phyloP scores from a whole-genome alignment of 1,140 invertebrate species.

The Drosophila nebulosa region DNA sequence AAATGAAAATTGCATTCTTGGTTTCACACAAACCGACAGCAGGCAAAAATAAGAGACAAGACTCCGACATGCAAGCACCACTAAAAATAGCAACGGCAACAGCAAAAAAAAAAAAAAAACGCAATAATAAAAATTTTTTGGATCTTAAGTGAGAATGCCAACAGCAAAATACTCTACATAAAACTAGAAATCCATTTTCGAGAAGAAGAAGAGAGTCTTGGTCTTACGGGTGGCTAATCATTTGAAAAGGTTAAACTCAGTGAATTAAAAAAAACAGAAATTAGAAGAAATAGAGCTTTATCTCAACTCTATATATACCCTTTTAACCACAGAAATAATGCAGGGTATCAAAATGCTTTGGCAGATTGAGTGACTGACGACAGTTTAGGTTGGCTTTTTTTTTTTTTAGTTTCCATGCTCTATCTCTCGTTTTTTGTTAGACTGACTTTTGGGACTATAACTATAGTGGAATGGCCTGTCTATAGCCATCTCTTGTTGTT shows the following conservation, averaged over 20 bases:
- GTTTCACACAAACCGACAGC: conserved; percentile 43
- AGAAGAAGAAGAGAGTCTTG: no score
- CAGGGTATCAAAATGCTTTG: conserved; percentile 23
- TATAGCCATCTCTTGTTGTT: background rate
- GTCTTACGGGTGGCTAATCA: no score
- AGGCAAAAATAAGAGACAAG: conserved; percentile 19
- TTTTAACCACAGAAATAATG: background rate
- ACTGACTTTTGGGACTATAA: background rate
- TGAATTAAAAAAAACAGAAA: no score
- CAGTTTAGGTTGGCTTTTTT: conserved; percentile 6
- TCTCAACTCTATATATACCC: background rate
- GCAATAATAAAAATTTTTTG: conserved; percentile 1
- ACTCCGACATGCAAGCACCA: background rate
- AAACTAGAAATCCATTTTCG: background rate
- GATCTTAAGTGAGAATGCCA: background rate
- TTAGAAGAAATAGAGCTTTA: no score
- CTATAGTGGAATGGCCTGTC: background rate
- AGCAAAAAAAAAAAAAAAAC: conserved; percentile 5
- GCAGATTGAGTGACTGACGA: conserved; percentile 44
- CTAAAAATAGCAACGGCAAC: conserved; percentile 6
- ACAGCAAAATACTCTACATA: background rate
- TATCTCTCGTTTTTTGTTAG: background rate
- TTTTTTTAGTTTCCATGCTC: background rate
- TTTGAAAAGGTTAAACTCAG: no score
- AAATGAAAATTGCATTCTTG: conserved; percentile 51